Base-by-base conservation (phyloP, 1,140 invertebrate species). In the Parapsyche elsis region DNA sequence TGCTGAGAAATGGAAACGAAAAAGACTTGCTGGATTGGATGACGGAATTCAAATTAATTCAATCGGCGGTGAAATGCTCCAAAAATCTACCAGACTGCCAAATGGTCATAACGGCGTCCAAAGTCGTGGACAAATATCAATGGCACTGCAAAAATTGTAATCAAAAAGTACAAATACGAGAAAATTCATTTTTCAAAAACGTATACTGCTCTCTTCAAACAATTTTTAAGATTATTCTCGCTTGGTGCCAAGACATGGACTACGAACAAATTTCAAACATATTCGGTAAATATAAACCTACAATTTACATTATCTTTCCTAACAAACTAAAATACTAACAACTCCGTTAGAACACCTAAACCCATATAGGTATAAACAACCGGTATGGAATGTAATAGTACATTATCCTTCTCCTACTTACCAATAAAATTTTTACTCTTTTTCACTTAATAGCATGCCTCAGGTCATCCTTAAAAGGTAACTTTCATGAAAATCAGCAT, bases 161-260 rank as follows among this genome's bases (percentile, higher is more conserved):
- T 24, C 79, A 79, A 30, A 83, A 81, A 70, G 24, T 74, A n/a
- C 73, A 76, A 5, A 79, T 83, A 12, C 49, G 83, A 53, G 83
- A 83, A 49, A 82, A 83, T 67, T 82, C 83, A 0, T 79, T 83
- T 49, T 83, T 83, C 79, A 83, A 83, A 70, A 83, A 82, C 67
- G 24, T 82, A 12, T 80, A 71, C 38, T 81, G 80, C 46, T 59
- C 76, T 59, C 46, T 83, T 5, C 67, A 76, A n/a, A 80, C 78
- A 16, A 67, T 59, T 59, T 79, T 83, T 26, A 83, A 83, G 70
- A 78, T 83, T 5, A 83, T 83, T 14, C 46, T 81, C 12, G 83
- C 83, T 0, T 83, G 83, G 83, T 82, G 81, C 71, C 73, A 80
- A 76, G 83, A 83, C 64, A 67, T 81, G 23, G 83, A 83, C 61